Conservation (phyloP, 2,113 vertebrate genomes). For the Coptodon bakossiorum region DNA sequence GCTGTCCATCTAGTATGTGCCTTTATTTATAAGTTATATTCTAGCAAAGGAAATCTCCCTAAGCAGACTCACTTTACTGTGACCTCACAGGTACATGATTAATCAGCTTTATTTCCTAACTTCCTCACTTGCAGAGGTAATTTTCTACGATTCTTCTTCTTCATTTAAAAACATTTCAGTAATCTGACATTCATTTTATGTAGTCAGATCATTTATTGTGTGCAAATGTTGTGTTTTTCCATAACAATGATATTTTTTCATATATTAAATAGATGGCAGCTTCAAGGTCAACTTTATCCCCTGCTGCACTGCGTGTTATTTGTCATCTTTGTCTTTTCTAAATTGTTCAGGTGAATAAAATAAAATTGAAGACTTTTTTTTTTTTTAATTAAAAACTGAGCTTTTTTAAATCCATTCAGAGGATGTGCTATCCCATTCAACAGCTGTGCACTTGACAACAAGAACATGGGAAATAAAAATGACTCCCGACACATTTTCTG, state of each 20-base stretch:
- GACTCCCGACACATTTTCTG: conserved; percentile 7
- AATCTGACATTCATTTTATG: not conserved
- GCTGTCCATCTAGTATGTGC: not conserved
- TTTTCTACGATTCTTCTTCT: not conserved
- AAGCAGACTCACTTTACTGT: not conserved
- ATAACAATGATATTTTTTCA: not conserved
- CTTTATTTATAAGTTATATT: not conserved
- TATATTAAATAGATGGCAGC: not conserved
- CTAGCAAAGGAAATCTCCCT: not conserved
- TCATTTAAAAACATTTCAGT: not conserved
- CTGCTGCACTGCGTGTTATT: not conserved
- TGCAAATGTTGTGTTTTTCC: not conserved
- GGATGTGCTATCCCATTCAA: not conserved
- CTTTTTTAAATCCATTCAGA: not conserved
- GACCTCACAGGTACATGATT: not conserved
- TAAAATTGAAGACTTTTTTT: not conserved
- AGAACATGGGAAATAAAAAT: conserved; percentile 23
- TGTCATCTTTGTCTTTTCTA: not conserved
- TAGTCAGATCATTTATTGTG: not conserved
- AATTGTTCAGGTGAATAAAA: not conserved
- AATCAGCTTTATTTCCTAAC: not conserved
- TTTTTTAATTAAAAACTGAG: not conserved
- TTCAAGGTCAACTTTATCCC: not conserved
- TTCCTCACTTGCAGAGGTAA: not conserved
- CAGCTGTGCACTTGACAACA: conserved; percentile 14